phyloP scores from a whole-genome alignment of 2,888 invertebrate species.

The Microctonus hyperodae region DNA sequence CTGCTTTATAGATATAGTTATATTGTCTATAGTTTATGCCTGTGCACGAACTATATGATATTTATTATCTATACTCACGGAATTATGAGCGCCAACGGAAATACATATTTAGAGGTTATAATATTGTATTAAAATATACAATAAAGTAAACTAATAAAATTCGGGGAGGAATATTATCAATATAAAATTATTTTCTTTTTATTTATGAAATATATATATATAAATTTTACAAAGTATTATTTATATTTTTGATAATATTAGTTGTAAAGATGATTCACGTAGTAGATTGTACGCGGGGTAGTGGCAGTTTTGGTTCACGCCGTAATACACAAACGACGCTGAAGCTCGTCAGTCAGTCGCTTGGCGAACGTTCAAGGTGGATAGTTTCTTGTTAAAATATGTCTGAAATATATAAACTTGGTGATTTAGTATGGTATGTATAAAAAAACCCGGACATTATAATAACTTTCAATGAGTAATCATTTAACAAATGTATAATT shows the following conservation, averaged over 20 bases:
- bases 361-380: constrained; percentile 53
- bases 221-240: too few species aligned
- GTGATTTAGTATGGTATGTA: constrained; percentile 76
- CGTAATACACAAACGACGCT: constrained; percentile 57
- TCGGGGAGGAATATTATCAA: too few species aligned
- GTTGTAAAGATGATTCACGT: constrained; percentile 32
- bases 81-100: constrained; percentile 39
- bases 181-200: not conserved
- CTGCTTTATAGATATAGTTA: too few species aligned
- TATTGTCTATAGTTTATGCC: too few species aligned
- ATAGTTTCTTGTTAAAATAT: constrained; percentile 53
- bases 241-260: not conserved
- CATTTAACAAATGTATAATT: constrained; percentile 34
- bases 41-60: not conserved
- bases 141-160: not conserved
- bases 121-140: not conserved
- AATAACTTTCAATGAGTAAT: constrained; percentile 8
- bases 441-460: constrained; percentile 23
- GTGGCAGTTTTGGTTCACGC: constrained; percentile 50
- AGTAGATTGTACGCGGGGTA: constrained; percentile 36
- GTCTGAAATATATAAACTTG: constrained; percentile 70
- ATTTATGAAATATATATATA: too few species aligned
- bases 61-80: constrained; percentile 33
- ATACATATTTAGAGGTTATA: not conserved
- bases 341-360: constrained; percentile 55